Evolutionary conservation across 2,888 invertebrate species (phyloP).

Genomic region (Nesidiocoris tenuis): DNA sequence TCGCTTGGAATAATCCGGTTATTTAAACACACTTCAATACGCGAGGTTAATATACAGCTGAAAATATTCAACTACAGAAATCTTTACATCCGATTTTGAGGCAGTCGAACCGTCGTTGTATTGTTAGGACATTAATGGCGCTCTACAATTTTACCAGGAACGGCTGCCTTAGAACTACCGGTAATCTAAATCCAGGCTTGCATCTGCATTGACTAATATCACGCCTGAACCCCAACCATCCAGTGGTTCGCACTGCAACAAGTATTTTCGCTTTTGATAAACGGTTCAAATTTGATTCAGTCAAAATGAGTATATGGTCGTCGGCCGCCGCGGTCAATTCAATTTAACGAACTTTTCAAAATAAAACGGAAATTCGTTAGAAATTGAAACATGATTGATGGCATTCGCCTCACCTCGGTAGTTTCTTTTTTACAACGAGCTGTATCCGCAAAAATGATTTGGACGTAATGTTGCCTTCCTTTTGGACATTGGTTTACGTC

Average conservation of each 20-base stretch:
- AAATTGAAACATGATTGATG: too few species aligned
- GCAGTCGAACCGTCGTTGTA: conserved; percentile 90
- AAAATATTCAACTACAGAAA: conserved; percentile 26
- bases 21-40: too few species aligned
- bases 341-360: too few species aligned
- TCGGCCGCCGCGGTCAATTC: too few species aligned
- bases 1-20: too few species aligned
- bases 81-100: conserved; percentile 83
- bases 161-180: conserved; percentile 81
- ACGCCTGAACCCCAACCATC: conserved; percentile 95
- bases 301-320: too few species aligned
- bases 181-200: conserved; percentile 82
- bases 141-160: conserved; percentile 93
- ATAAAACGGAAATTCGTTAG: too few species aligned
- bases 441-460: conserved; percentile 86
- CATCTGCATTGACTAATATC: conserved; percentile 96
- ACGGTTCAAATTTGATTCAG: too few species aligned
- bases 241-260: conserved; percentile 85
- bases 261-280: too few species aligned
- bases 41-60: too few species aligned
- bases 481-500: conserved; percentile 96
- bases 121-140: conserved; percentile 86
- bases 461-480: conserved; percentile 82
- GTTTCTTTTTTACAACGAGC: conserved; percentile 88
- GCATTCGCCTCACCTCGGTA: conserved; percentile 67